Evolutionary conservation across 2,797 vertebrate species (phyloP).

Genomic region (Hydrocynus forskahlii): DNA sequence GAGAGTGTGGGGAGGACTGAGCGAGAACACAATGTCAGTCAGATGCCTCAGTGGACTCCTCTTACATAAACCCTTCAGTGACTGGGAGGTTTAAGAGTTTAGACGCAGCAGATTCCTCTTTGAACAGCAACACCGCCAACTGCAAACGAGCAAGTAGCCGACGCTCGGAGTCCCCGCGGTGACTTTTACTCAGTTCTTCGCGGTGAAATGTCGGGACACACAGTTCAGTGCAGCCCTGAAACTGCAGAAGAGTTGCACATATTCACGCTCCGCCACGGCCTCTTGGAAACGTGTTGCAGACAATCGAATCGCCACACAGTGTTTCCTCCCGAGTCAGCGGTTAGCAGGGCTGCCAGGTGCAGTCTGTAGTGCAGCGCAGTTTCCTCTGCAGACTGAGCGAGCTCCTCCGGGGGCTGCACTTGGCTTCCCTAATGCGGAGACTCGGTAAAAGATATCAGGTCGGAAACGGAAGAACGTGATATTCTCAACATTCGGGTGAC

Average conservation of each 20-base stretch:
- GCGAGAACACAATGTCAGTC: slow-evolving; percentile 16
- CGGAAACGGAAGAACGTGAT: slow-evolving; percentile 66
- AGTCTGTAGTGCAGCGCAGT: slow-evolving; percentile 14
- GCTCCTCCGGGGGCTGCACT: slow-evolving; percentile 58
- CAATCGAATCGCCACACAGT: background rate
- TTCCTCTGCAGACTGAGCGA: slow-evolving; percentile 65
- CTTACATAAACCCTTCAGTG: slow-evolving; percentile 23
- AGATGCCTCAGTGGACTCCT: slow-evolving; percentile 29
- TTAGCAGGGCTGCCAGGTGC: slow-evolving; percentile 21
- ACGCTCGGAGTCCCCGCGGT: background rate
- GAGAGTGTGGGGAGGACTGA: background rate
- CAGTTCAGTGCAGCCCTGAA: background rate
- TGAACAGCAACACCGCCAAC: slow-evolving; percentile 1
- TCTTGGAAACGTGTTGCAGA: background rate
- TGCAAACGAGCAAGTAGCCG: slow-evolving; percentile 10
- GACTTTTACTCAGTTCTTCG: too few relatives aligned
- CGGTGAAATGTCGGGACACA: too few relatives aligned
- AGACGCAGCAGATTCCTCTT: background rate
- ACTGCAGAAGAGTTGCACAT: background rate
- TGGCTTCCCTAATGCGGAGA: slow-evolving; percentile 53
- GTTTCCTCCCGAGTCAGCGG: background rate
- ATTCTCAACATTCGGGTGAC: slow-evolving; percentile 64
- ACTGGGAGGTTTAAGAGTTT: slow-evolving; percentile 4
- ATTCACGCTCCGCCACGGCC: slow-evolving; percentile 6
- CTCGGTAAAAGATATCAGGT: slow-evolving; percentile 62